Conservation (phyloP, 2,888 invertebrate species). For the Bursaphelenchus okinawaensis region DNA sequence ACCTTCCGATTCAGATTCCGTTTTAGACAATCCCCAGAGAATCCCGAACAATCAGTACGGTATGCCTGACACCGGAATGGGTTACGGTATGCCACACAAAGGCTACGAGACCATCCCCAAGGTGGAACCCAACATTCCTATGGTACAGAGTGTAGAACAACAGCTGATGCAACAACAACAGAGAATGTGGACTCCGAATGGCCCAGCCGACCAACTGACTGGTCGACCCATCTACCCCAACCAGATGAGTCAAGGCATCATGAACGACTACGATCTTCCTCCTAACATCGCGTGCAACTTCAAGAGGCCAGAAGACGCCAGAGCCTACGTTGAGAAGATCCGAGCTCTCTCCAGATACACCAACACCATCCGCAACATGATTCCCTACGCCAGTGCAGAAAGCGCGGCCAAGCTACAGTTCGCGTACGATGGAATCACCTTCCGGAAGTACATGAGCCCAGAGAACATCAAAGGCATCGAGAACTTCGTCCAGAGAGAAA, state of each 20-base stretch:
- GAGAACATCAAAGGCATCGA: constrained; percentile 8
- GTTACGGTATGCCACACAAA: neutral
- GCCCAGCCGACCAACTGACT: constrained; percentile 8
- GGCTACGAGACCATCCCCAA: neutral
- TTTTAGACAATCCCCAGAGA: neutral
- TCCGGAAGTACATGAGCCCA: neutral
- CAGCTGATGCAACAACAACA: constrained; percentile 18
- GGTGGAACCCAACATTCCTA: neutral
- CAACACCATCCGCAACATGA: constrained; percentile 12
- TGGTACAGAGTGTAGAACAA: constrained; percentile 6
- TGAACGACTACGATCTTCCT: neutral
- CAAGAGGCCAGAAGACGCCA: neutral
- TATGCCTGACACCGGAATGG: constrained; percentile 2
- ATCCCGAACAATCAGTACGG: neutral
- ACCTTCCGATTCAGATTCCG: neutral
- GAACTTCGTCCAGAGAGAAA: constrained; percentile 2
- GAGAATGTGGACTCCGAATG: constrained; percentile 13
- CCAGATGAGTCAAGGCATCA: constrained; percentile 4
- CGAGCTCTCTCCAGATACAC: neutral
- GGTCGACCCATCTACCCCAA: constrained; percentile 6
- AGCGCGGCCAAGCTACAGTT: neutral
- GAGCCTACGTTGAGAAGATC: neutral
- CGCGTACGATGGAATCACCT: neutral
- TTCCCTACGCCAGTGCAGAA: neutral
- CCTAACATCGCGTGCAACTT: neutral